Base-by-base conservation (phyloP, 2,113 vertebrate species). In the Phodopus roborovskii region DNA sequence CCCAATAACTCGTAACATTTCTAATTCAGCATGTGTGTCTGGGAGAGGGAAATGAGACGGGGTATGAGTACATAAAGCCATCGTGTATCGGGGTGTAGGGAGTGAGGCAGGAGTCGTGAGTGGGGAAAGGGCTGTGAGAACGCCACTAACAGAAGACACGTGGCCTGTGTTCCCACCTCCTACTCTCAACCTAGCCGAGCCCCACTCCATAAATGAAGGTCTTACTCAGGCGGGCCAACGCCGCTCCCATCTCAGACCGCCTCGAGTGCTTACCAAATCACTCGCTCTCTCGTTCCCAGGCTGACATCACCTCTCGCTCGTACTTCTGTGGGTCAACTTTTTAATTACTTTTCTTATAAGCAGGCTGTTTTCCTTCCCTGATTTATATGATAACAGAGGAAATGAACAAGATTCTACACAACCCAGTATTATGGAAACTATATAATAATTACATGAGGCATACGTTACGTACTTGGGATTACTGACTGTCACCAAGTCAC, bases 201-300 rank as follows among this genome's bases (percentile, higher is more conserved):
- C 96, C 93, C 89, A 70, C 85, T 91, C 75, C 12, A 13, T 60
- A 90, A 95, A 95, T 85, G 92, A 96, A 81, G 88, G 68, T 95
- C 95, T 94, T 91, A 92, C 97, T 97, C 96, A 94, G 85, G 90
- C 91, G 93, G 88, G 95, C 96, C 97, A 86, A 97, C 96, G 96
- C 95, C 97, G 97, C 97, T 97, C 77, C 95, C 92, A 95, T 95
- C 91, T 96, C 95, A 8, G 92, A 96, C 97, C 97, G 97, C 97
- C 96, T 96, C 94, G 91, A 97, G 97, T 98, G 95, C 96, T 98
- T 97, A 96, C 91, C 95, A 92, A 92, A 92, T 92, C 45, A 94
- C 95, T 97, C 97, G 97, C 96, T n/a, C 95, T 91, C 53, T 97
- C 95, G 96, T 79, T 85, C 53, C 42, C 68, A 74, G 53, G 53